Evolutionary conservation across 2,797 vertebrate species (phyloP).

Genomic region (Tragelaphus eurycerus): DNA sequence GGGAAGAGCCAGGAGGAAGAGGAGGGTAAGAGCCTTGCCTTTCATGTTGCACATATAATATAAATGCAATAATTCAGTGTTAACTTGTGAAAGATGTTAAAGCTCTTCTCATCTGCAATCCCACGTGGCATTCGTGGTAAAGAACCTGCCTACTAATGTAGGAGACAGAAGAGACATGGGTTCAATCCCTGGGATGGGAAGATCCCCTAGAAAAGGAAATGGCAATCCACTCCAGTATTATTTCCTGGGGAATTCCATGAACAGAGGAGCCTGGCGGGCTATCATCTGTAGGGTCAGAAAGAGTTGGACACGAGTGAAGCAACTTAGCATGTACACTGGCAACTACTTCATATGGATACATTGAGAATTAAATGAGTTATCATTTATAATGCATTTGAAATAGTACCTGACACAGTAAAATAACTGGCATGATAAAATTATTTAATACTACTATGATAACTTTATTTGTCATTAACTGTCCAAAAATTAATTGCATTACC

Average conservation of each 20-base stretch:
- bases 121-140: not conserved
- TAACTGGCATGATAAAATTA: not conserved
- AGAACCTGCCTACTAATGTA: not conserved
- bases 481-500: not conserved
- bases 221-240: not conserved
- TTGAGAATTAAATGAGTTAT: not conserved
- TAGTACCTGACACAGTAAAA: not conserved
- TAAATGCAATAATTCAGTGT: not conserved
- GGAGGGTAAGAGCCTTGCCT: not conserved
- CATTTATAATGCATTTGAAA: not conserved
- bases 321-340: not conserved
- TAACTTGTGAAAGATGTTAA: not conserved
- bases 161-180: not conserved
- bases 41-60: not conserved
- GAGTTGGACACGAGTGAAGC: not conserved
- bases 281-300: too few species aligned
- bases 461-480: not conserved
- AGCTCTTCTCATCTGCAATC: not conserved
- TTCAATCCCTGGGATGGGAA: not conserved
- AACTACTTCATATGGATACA: not conserved
- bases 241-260: not conserved
- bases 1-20: not conserved
- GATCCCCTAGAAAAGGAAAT: not conserved
- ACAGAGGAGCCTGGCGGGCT: not conserved
- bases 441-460: not conserved